Conservation (phyloP, 1,140 invertebrate genomes). For the Neotoxoptera formosana region DNA sequence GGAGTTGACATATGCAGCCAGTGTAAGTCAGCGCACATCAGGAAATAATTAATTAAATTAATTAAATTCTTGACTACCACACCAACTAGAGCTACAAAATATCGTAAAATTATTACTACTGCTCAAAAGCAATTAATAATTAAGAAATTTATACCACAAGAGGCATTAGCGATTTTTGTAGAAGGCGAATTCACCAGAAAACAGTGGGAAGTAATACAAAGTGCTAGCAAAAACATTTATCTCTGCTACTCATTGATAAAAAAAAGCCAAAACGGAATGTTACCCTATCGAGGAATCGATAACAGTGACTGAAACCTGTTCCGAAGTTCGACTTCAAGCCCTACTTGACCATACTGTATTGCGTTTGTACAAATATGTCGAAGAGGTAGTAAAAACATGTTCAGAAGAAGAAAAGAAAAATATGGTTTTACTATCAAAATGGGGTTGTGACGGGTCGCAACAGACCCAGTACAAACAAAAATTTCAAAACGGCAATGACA, state of each 20-base stretch:
- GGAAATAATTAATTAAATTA: neutral
- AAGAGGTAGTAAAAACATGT: neutral
- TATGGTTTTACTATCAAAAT: neutral
- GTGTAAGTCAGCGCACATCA: neutral
- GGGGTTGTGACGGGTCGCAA: neutral
- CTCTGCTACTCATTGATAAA: neutral
- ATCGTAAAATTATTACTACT: neutral
- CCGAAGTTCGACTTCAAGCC: neutral
- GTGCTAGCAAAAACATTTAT: neutral
- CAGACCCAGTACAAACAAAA: neutral
- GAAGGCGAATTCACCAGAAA: neutral
- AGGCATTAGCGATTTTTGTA: neutral
- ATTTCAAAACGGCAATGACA: neutral
- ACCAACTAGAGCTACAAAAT: neutral
- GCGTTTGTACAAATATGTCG: neutral
- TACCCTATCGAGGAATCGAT: neutral
- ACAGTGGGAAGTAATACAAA: neutral
- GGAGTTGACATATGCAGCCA: neutral
- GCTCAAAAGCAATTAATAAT: neutral
- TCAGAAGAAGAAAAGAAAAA: neutral
- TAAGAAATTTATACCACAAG: neutral
- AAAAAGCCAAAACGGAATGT: neutral
- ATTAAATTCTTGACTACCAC: neutral
- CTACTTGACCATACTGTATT: neutral
- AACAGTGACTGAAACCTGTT: neutral